Percentiles rank a stretch among this genome's conserved stretches.
These are phyloP conservation scores for Dendrocopos noguchii DNA, from an alignment of 2,113 vertebrate species.

Conservation along the genomic window DNA sequence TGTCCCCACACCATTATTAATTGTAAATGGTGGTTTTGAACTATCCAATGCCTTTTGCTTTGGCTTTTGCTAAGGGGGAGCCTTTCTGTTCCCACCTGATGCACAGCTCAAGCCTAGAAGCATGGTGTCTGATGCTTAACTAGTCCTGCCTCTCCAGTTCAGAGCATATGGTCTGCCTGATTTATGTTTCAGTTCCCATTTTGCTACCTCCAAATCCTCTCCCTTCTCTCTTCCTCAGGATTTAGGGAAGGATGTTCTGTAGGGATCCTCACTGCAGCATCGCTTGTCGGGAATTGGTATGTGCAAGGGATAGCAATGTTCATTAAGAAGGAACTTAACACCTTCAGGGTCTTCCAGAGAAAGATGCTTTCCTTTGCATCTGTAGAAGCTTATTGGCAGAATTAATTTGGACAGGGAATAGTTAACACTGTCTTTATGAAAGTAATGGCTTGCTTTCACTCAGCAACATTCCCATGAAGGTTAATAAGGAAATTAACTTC, in stretches of 20 bases:
- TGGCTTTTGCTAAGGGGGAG: not conserved
- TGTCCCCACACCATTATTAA: no score
- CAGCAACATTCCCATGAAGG: not conserved
- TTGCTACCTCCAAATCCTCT: not conserved
- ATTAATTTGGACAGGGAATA: not conserved
- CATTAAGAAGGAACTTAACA: not conserved
- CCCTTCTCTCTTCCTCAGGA: not conserved
- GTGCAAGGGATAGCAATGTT: not conserved
- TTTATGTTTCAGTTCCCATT: not conserved
- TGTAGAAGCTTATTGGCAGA: not conserved
- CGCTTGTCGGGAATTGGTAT: not conserved
- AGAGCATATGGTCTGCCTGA: not conserved
- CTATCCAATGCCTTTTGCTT: not conserved
- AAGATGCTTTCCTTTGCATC: not conserved
- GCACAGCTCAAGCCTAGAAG: not conserved
- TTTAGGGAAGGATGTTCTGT: not conserved
- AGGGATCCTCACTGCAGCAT: not conserved
- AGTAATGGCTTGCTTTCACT: not conserved
- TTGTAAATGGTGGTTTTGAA: not conserved
- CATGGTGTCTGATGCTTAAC: not conserved
- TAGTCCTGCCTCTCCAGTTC: not conserved
- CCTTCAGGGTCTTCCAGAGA: not conserved
- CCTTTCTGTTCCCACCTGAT: slow-evolving; percentile 47
- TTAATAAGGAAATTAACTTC: not conserved
- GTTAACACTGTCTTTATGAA: not conserved